These are phyloP conservation scores for Pseudochirops cupreus DNA, from an alignment of 2,797 vertebrate species.

Conservation along the genomic window DNA sequence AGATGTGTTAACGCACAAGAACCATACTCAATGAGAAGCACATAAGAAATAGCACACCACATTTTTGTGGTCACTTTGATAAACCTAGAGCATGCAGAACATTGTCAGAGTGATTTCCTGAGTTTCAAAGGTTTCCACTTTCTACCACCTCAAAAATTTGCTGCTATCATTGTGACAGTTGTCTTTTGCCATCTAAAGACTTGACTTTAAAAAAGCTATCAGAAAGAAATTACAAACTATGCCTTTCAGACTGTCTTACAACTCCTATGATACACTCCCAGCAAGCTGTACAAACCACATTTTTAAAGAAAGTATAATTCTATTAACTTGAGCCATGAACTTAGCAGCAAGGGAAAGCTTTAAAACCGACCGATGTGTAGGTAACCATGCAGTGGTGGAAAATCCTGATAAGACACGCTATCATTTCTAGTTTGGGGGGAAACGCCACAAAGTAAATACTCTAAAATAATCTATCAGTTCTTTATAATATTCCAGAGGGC, in stretches of 20 bases:
- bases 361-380: not conserved
- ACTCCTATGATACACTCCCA: not conserved
- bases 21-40: conserved; percentile 37
- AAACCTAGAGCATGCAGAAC: conserved; percentile 69
- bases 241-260: not conserved
- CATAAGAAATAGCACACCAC: conserved; percentile 53
- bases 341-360: not conserved
- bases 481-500: not conserved
- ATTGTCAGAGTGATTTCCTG: conserved; percentile 72
- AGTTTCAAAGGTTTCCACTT: conserved; percentile 64
- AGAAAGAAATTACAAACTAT: too few species aligned
- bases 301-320: not conserved
- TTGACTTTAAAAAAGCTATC: not conserved
- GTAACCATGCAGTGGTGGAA: not conserved
- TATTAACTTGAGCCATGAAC: not conserved
- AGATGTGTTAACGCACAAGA: not conserved
- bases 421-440: not conserved
- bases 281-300: not conserved
- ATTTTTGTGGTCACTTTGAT: conserved; percentile 70
- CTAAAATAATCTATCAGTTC: not conserved
- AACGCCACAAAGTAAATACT: not conserved
- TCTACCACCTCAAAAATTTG: conserved; percentile 66
- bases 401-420: not conserved
- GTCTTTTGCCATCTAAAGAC: not conserved
- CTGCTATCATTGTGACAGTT: not conserved